These are phyloP conservation scores for Macropis europaea DNA, from an alignment of 2,888 invertebrate species.

Conservation along the genomic window DNA sequence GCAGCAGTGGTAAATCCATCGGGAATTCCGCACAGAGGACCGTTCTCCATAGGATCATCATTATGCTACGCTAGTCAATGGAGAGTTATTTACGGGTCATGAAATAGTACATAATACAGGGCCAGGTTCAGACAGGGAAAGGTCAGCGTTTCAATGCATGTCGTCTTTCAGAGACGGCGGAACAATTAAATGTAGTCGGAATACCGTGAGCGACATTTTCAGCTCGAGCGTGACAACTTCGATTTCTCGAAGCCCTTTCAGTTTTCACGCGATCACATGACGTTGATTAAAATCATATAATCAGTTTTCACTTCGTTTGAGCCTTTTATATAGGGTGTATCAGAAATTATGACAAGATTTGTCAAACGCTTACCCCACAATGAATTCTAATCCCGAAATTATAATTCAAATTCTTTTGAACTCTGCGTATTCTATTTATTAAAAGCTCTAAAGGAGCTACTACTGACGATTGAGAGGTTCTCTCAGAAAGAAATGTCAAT, in stretches of 20 bases:
- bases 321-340: too few relatives aligned
- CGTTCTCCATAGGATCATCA: conserved; percentile 18
- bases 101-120: neutral
- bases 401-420: too few relatives aligned
- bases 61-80: conserved; percentile 8
- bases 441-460: too few relatives aligned
- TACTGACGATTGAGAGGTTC: too few relatives aligned
- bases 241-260: neutral
- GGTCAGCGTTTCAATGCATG: conserved; percentile 15
- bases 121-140: neutral
- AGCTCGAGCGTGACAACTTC: neutral
- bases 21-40: neutral
- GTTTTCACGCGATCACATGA: neutral
- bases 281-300: conserved; percentile 5
- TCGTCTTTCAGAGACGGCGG: neutral
- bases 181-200: conserved; percentile 8
- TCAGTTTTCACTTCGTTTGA: neutral
- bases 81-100: conserved; percentile 28
- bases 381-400: too few relatives aligned
- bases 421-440: too few relatives aligned
- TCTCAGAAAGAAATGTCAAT: too few relatives aligned
- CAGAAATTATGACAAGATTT: too few relatives aligned
- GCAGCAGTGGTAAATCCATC: conserved; percentile 29
- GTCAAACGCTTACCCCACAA: too few relatives aligned
- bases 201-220: neutral